These are phyloP conservation scores for Philotrypesis tridentata DNA, from an alignment of 1,140 invertebrate species.

Conservation along the genomic window DNA sequence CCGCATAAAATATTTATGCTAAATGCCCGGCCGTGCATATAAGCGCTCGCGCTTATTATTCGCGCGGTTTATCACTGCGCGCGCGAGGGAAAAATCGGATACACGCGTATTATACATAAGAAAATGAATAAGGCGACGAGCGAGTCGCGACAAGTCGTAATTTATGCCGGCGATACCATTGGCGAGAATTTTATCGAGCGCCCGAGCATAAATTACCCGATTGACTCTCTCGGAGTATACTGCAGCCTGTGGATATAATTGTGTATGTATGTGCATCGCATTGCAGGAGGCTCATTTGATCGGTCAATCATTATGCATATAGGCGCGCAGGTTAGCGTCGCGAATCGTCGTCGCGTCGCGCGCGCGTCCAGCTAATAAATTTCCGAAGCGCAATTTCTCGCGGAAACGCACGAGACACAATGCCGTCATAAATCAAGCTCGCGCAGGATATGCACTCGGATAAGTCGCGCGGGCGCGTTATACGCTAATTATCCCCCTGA, in stretches of 20 bases:
- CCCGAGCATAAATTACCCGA: background rate
- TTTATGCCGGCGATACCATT: background rate
- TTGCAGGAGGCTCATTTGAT: background rate
- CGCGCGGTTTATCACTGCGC: conserved; percentile 32
- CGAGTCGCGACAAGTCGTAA: background rate
- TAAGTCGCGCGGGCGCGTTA: conserved; percentile 54
- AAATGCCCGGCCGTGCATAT: background rate
- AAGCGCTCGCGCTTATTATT: background rate
- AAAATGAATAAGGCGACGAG: background rate
- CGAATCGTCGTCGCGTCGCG: conserved; percentile 21
- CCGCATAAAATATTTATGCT: background rate
- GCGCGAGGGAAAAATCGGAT: background rate
- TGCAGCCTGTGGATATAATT: too few relatives aligned
- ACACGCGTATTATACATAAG: background rate
- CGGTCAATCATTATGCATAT: background rate
- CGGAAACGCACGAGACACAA: conserved; percentile 56
- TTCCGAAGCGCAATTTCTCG: conserved; percentile 4
- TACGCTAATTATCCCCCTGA: conserved; percentile 63
- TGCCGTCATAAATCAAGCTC: conserved; percentile 65
- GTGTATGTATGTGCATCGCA: background rate
- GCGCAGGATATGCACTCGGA: conserved; percentile 63
- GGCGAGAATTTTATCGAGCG: background rate
- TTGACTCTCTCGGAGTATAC: too few relatives aligned
- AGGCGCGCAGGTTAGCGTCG: conserved; percentile 10
- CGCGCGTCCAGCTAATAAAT: conserved; percentile 12